Conservation (phyloP, 2,113 vertebrate genomes). For the Burhinus bistriatus region DNA sequence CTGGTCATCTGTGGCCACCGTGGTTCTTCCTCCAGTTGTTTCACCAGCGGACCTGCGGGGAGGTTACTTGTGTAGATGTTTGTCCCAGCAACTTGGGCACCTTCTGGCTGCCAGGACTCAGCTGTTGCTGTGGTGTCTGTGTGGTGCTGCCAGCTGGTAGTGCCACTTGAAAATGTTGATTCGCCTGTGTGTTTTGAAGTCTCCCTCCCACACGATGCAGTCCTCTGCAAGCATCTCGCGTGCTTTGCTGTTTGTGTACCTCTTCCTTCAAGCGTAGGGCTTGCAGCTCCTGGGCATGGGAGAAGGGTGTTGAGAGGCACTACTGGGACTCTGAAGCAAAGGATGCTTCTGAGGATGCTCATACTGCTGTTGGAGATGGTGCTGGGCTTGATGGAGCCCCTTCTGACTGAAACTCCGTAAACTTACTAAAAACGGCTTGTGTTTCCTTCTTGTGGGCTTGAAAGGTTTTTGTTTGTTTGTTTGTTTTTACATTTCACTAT, state of each 20-base stretch:
- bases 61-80: fast-evolving
- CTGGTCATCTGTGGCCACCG: background rate
- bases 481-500: background rate
- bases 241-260: background rate
- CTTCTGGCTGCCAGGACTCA: background rate
- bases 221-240: background rate
- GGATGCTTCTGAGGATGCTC: background rate
- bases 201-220: fast-evolving
- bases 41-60: background rate
- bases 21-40: background rate
- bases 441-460: background rate
- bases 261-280: background rate
- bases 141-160: background rate
- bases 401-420: background rate
- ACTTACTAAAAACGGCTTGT: background rate
- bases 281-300: fast-evolving
- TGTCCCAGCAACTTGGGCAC: background rate
- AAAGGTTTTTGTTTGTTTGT: background rate
- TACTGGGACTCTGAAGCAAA: background rate
- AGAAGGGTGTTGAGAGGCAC: background rate
- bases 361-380: background rate
- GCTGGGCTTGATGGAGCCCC: background rate
- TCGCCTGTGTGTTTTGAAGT: background rate
- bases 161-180: background rate
- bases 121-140: background rate